Evolutionary conservation across 1,140 invertebrate genomes (phyloP).

Genomic region (Apis laboriosa): DNA sequence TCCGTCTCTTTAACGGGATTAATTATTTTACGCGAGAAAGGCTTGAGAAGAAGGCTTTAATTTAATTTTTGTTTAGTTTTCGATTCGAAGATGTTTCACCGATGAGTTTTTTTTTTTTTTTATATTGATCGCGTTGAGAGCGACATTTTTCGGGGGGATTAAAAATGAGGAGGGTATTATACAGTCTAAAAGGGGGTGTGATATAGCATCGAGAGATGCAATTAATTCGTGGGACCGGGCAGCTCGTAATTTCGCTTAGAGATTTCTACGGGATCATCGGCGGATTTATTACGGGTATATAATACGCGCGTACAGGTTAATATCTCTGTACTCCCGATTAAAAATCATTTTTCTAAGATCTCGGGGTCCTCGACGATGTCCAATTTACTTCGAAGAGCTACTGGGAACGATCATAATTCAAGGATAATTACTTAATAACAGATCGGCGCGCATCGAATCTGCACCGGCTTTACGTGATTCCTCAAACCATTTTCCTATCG

Average conservation of each 20-base stretch:
- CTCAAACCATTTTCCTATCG: not conserved
- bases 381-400: conserved; percentile 35
- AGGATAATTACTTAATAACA: conserved; percentile 48
- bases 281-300: conserved; percentile 22
- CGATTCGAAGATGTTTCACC: too few relatives aligned
- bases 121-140: not conserved
- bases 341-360: conserved; percentile 46
- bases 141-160: conserved; percentile 5
- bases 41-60: too few relatives aligned
- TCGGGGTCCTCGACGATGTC: conserved; percentile 11
- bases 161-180: not conserved
- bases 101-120: too few relatives aligned
- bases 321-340: conserved; percentile 24
- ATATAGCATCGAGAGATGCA: not conserved
- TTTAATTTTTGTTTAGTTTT: too few relatives aligned
- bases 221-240: conserved; percentile 8
- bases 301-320: conserved; percentile 7
- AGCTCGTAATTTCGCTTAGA: conserved; percentile 16
- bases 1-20: too few relatives aligned
- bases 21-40: too few relatives aligned
- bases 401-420: conserved; percentile 24
- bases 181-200: not conserved
- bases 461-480: conserved; percentile 9
- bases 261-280: not conserved
- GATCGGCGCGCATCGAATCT: conserved; percentile 9